A percentile compares a stretch with the other conserved stretches of the same genome.
phyloP scores from a whole-genome alignment of 1,140 invertebrate genomes.

The Neodiprion fabricii region DNA sequence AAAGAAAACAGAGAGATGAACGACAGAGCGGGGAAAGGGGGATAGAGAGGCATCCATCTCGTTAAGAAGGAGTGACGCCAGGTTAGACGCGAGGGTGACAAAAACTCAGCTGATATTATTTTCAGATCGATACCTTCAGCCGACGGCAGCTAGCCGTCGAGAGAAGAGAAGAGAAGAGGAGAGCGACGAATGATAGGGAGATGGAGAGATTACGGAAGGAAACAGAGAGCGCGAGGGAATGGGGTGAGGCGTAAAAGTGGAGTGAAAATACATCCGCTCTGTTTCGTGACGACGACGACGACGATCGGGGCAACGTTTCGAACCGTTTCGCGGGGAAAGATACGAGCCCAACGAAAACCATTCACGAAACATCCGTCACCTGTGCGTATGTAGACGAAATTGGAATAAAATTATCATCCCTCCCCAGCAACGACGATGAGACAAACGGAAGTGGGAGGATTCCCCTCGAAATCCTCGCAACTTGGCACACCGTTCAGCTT shows the following conservation, averaged over 20 bases:
- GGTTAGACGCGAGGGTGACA: background rate
- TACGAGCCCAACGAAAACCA: background rate
- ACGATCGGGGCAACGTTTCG: background rate
- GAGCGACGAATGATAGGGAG: background rate
- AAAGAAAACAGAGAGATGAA: slow-evolving; percentile 21
- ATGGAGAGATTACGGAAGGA: background rate
- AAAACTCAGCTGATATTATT: background rate
- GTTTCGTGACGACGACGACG: no score
- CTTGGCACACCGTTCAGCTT: no score
- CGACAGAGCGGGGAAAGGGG: background rate
- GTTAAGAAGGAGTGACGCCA: background rate
- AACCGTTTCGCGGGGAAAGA: background rate
- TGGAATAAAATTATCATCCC: no score
- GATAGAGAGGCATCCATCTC: background rate
- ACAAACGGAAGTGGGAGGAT: no score
- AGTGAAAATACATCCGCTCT: background rate
- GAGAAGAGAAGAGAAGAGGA: background rate
- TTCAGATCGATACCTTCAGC: background rate
- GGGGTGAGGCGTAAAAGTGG: background rate
- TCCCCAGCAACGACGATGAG: no score
- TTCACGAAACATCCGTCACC: background rate
- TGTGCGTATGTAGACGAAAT: no score
- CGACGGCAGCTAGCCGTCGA: background rate
- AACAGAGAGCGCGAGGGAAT: background rate
- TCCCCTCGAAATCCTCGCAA: no score